Evolutionary conservation across 2,113 vertebrate genomes (phyloP), one percentile per base, ranked within the genome.

Genomic region (Lamprologus speciosus): DNA sequence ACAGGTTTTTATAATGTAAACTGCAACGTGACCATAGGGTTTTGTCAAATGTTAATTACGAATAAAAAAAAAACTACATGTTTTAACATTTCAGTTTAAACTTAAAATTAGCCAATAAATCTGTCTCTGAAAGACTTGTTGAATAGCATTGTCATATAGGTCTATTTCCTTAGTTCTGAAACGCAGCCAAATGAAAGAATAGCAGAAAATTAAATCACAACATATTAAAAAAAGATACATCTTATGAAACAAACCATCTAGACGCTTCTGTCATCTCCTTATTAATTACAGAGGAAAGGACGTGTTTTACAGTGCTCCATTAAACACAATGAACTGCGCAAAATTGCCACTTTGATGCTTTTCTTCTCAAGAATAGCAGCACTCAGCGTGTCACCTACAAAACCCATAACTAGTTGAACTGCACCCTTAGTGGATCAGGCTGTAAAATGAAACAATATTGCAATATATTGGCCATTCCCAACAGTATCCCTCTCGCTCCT

Each of bases 241-340:
- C 86, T 82, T 68, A 58, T 87, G 55, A 82, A 88, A 65, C 11
- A 79, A 75, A 87, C 80, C 82, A 79, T 83, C 37, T 89, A 85
- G 89, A 82, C 40, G 13, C 80, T 81, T 84, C 81, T 89, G 85
- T 87, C 88, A 50, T 86, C 70, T 88, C 57, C 60, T 89, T 81
- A 89, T 94, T 94, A 94, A 93, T 93, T 93, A 93, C 82, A 86
- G 23, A 42, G 73, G 55, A 91, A 93, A 91, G 82, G 87, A 89
- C 54, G 35, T 91, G 85, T 89, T 94, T 94, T 94, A 93, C 70
- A 90, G 89, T 79, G 82, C 58, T 73, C 85, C 83, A 91, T 92
- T 93, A 94, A 95, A 93, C 85, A 91, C 91, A 93, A 91, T 90
- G 88, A 93, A 89, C 91, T 92, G 81, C 81, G 83, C 89, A 83